Conservation (phyloP, 2,888 invertebrate species). For the Dexiosoma caninum region DNA sequence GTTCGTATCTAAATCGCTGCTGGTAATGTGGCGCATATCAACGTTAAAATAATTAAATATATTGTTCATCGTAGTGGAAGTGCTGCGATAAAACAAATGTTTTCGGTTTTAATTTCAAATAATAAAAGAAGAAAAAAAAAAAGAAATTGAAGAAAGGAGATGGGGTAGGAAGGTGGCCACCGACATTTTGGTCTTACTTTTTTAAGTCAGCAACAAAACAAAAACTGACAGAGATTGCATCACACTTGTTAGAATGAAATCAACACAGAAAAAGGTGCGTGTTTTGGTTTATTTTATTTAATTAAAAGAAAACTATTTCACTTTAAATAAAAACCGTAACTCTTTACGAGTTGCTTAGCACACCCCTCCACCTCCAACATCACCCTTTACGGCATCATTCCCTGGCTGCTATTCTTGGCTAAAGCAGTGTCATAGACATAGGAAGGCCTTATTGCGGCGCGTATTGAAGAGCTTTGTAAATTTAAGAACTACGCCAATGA, state of each 20-base stretch:
- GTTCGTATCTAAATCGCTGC: background rate
- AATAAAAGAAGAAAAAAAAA: background rate
- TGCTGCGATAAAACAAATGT: constrained; percentile 76
- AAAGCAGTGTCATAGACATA: background rate
- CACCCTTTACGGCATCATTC: too few relatives aligned
- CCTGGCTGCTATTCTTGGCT: background rate
- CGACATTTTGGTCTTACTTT: background rate
- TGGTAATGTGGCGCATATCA: background rate
- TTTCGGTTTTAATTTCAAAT: constrained; percentile 42
- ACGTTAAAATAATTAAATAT: background rate
- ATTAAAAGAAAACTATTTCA: constrained; percentile 16
- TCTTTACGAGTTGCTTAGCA: background rate
- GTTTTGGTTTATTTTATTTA: constrained; percentile 59
- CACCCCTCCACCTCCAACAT: background rate
- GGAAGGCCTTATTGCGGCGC: too few relatives aligned
- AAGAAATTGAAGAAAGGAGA: background rate
- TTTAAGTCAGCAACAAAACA: constrained; percentile 47
- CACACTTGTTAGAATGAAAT: constrained; percentile 39
- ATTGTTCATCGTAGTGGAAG: constrained; percentile 68
- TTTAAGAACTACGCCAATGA: too few relatives aligned
- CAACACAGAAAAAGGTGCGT: constrained; percentile 66
- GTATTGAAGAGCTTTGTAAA: too few relatives aligned
- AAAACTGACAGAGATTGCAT: constrained; percentile 72
- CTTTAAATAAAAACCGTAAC: background rate
- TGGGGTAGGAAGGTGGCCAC: background rate